A percentile compares a stretch with the other conserved stretches of the same genome.
phyloP scores from a whole-genome alignment of 2,888 invertebrate genomes.

The Acanthoscelides obtectus region DNA sequence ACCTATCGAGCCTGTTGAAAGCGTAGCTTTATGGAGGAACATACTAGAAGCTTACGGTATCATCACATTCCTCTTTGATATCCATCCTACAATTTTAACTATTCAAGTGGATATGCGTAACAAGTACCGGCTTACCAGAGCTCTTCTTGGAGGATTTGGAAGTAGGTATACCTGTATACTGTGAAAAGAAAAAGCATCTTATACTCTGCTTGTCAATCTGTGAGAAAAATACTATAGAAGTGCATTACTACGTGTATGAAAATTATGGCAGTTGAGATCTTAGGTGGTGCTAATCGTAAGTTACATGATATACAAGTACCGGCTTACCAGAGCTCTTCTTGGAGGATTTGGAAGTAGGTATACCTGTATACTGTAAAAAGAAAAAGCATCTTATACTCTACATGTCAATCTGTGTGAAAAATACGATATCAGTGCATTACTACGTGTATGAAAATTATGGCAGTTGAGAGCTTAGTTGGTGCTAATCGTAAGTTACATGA shows the following conservation, averaged over 20 bases:
- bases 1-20: conserved; percentile 13
- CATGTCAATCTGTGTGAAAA: background rate
- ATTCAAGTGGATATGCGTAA: conserved; percentile 89
- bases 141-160: conserved; percentile 66
- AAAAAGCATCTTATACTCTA: conserved; percentile 1
- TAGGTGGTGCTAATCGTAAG: no score
- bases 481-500: background rate
- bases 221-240: background rate
- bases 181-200: conserved; percentile 1
- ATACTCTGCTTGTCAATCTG: background rate
- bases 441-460: no score
- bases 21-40: conserved; percentile 40
- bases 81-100: conserved; percentile 80
- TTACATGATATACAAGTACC: conserved; percentile 56
- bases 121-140: conserved; percentile 66
- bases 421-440: background rate
- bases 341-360: conserved; percentile 63
- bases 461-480: background rate
- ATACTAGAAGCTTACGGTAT: conserved; percentile 63
- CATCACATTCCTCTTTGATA: conserved; percentile 71
- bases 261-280: background rate
- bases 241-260: background rate
- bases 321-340: conserved; percentile 68
- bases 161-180: conserved; percentile 53
- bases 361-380: no score